Evolutionary conservation across 2,888 invertebrate genomes (phyloP), one percentile per base, ranked within the genome.

Genomic region (Polyommatus icarus): DNA sequence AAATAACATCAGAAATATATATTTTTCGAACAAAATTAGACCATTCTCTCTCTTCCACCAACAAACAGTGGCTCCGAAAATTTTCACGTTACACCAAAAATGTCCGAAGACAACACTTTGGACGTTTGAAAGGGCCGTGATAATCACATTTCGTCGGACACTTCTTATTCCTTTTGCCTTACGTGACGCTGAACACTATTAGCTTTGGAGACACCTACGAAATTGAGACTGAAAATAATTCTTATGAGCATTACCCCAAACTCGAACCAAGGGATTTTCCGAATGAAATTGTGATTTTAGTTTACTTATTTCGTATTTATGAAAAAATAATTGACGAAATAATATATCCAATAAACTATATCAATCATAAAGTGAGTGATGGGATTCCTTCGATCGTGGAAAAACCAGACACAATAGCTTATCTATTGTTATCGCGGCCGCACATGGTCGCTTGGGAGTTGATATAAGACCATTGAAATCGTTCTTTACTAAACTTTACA

Each of bases 121-220:
- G 29, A 67, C 29, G 67, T 32, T 67, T 18, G 67, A 67, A 67
- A 67, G 67, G 29, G 29, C 67, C 20, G 67, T 32, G 67, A 29
- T 67, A 67, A 67, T 67, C 67, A 29, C 67, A 67, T 67, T 67
- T 32, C 6, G 29, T 67, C 29, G 29, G 67, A 67, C 32, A 67
- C 67, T 67, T 67, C 29, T 67, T 67, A 67, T 67, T 67, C 29
- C 29, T 18, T 67, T 67, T 18, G 29, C 7, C 67, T 67, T 32
- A 67, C 67, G 67, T 32, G 67, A 67, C 67, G 15, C 29, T 67
- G 6, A 67, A 32, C 67, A 32, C 67, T 67, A 67, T 67, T 67
- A 67, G 67, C 67, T 67, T 67, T 67, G 29, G 61, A 67, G 67
- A 67, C 67, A 32, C 67, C 67, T 32, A 67, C 67, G 32, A 32